A percentile compares a stretch with the other conserved stretches of the same genome.
Evolutionary conservation across 2,888 invertebrate species (phyloP).

Genomic region (Stegophylla sp.): DNA sequence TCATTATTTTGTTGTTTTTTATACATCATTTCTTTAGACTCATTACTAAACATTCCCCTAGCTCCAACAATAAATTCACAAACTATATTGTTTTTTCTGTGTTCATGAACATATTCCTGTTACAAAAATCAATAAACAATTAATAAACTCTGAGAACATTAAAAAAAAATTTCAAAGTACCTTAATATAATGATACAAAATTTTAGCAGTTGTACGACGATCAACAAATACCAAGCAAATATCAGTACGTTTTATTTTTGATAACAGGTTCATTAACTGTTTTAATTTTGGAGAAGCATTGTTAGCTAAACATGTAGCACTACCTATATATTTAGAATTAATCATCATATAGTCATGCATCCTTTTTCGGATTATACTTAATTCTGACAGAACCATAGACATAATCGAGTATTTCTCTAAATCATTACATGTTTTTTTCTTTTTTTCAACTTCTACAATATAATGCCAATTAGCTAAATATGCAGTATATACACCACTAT

Average conservation of each 20-base stretch:
- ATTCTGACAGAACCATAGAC: conserved; percentile 7
- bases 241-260: conserved; percentile 65
- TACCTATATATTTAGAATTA: conserved; percentile 1
- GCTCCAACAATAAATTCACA: conserved; percentile 79
- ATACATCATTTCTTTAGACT: conserved; percentile 28
- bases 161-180: conserved; percentile 61
- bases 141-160: not conserved
- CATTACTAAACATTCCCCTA: not conserved
- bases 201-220: conserved; percentile 77
- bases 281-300: conserved; percentile 73
- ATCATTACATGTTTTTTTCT: conserved; percentile 29
- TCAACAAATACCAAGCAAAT: conserved; percentile 74
- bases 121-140: not conserved
- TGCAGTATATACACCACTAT: conserved; percentile 32
- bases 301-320: conserved; percentile 59
- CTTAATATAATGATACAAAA: conserved; percentile 74
- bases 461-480: conserved; percentile 49
- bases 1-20: conserved; percentile 43
- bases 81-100: conserved; percentile 66
- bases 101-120: conserved; percentile 27
- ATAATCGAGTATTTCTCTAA: not conserved
- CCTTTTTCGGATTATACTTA: conserved; percentile 50
- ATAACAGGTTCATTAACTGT: conserved; percentile 71
- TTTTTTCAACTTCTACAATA: conserved; percentile 39
- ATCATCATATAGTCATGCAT: conserved; percentile 29